Evolutionary conservation across 2,797 vertebrate genomes (phyloP).

Genomic region (Paedocypris micromegethes): DNA sequence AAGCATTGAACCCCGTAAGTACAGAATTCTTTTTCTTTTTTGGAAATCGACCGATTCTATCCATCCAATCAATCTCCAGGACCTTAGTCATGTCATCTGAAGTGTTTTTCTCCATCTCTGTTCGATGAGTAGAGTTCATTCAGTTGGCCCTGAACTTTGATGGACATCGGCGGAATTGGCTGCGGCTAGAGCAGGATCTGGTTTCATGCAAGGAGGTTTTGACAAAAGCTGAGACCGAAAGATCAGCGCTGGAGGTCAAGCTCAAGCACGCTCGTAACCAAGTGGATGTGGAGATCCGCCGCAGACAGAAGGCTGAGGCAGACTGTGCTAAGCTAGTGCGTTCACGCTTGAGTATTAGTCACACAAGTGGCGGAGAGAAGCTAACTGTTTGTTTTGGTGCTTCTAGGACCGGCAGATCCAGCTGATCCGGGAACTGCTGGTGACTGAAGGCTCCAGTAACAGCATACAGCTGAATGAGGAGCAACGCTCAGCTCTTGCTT

Average conservation of each 20-base stretch:
- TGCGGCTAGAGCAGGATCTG: slow-evolving; percentile 76
- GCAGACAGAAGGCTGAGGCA: slow-evolving; percentile 86
- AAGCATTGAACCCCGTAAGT: slow-evolving; percentile 85
- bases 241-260: slow-evolving; percentile 86
- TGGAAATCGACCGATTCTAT: neutral
- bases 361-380: neutral
- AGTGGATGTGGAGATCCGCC: slow-evolving; percentile 92
- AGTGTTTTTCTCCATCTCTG: neutral
- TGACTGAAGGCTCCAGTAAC: slow-evolving; percentile 82
- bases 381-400: neutral
- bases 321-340: slow-evolving; percentile 87
- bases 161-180: slow-evolving; percentile 80
- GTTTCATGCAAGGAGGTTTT: slow-evolving; percentile 79
- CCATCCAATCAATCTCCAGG: too few species aligned
- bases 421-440: slow-evolving; percentile 90
- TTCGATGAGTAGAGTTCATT: slow-evolving; percentile 79
- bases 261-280: slow-evolving; percentile 97
- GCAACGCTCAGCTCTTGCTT: slow-evolving; percentile 89
- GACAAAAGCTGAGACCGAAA: slow-evolving; percentile 84
- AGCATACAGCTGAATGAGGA: slow-evolving; percentile 95
- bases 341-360: neutral
- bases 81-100: too few species aligned
- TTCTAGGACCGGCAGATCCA: slow-evolving; percentile 89
- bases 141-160: slow-evolving; percentile 89
- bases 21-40: neutral